phyloP scores from a whole-genome alignment of 37 sponge, comb jelly and placozoan species.

The Hormiphora californensis region DNA sequence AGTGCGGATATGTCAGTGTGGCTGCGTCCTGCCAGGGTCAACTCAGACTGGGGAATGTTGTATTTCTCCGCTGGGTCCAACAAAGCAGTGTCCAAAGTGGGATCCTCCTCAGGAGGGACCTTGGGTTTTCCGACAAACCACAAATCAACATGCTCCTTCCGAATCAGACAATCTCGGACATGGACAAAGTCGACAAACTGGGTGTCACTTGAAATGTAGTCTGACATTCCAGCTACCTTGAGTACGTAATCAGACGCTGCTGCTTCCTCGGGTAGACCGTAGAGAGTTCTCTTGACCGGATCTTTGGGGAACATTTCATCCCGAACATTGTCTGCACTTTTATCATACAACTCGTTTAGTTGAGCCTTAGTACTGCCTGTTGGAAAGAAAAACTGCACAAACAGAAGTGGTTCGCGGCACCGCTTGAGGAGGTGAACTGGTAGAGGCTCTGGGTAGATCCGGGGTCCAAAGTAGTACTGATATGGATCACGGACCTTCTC shows the following conservation, averaged over 20 bases:
- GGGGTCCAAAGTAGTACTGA: constrained; percentile 27
- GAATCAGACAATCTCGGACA: constrained; percentile 15
- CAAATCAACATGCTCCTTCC: constrained; percentile 35
- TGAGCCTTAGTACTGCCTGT: constrained; percentile 47
- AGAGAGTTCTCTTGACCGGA: constrained; percentile 37
- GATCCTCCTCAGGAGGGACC: constrained; percentile 35
- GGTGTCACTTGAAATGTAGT: constrained; percentile 7
- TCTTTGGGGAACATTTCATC: constrained; percentile 54
- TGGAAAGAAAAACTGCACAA: constrained; percentile 45
- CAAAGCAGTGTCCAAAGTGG: constrained; percentile 9
- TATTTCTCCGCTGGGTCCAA: constrained; percentile 34
- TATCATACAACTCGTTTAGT: constrained; percentile 26
- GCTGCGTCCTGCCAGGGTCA: background rate
- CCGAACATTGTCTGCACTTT: constrained; percentile 36
- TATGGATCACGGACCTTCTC: constrained; percentile 26
- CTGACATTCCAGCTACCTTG: constrained; percentile 27
- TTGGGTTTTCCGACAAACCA: constrained; percentile 18
- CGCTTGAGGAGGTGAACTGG: constrained; percentile 22
- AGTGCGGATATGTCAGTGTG: constrained; percentile 34
- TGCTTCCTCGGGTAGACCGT: constrained; percentile 28
- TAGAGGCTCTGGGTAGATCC: constrained; percentile 3
- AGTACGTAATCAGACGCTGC: constrained; percentile 31
- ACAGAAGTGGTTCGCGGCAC: background rate
- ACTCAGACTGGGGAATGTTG: background rate
- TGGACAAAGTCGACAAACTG: constrained; percentile 36